phyloP scores from a whole-genome alignment of 1,140 invertebrate genomes.

The Andrena cerasifolii region DNA sequence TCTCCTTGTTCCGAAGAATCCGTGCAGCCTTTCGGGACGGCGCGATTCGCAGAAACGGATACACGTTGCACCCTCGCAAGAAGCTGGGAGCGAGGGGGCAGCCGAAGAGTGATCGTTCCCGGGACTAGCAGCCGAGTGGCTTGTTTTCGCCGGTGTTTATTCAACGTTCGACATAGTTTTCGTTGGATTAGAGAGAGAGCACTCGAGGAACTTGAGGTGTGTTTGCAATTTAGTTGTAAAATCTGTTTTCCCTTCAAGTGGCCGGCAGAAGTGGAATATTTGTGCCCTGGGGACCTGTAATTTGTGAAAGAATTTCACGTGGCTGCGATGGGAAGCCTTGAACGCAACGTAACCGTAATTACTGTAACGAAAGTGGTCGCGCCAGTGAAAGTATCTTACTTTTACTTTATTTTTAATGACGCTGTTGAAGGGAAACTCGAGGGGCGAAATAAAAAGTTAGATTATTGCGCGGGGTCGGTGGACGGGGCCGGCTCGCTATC shows the following conservation, averaged over 20 bases:
- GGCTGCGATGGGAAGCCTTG: background rate
- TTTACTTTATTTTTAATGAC: background rate
- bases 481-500: background rate
- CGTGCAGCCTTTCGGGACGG: background rate
- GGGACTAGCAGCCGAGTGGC: constrained; percentile 17
- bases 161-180: constrained; percentile 9
- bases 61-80: constrained; percentile 15
- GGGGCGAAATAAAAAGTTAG: constrained; percentile 3
- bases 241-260: background rate
- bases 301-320: background rate
- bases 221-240: constrained; percentile 5
- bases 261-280: background rate
- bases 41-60: constrained; percentile 38
- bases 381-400: background rate
- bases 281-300: background rate
- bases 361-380: constrained; percentile 17
- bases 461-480: background rate
- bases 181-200: background rate
- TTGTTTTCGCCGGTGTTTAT: constrained; percentile 13
- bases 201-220: constrained; percentile 1
- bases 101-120: constrained; percentile 24
- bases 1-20: constrained; percentile 54
- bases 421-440: background rate
- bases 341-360: constrained; percentile 10
- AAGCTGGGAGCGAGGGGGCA: background rate